A percentile compares a stretch with the other conserved stretches of the same genome.
Evolutionary conservation across 2,797 vertebrate species (phyloP).

Genomic region (Threskiornis aethiopicus): DNA sequence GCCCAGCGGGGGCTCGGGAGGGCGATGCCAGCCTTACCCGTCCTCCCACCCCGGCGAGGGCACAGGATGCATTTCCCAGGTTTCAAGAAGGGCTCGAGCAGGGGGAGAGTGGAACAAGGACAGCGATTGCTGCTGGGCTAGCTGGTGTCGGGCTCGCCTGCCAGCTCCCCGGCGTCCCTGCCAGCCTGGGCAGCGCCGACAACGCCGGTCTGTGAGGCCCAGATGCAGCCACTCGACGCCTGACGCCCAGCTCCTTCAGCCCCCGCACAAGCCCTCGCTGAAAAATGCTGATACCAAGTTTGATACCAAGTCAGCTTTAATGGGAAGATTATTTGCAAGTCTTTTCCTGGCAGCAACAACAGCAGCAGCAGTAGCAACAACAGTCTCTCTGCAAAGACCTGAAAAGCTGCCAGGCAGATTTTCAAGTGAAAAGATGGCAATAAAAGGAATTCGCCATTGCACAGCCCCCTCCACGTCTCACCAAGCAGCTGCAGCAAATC

Average conservation of each 20-base stretch:
- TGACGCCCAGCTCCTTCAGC: background rate
- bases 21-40: background rate
- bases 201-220: background rate
- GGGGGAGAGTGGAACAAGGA: background rate
- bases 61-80: background rate
- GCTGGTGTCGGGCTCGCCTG: background rate
- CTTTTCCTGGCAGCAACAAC: constrained; percentile 23
- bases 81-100: background rate
- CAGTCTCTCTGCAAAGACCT: constrained; percentile 2
- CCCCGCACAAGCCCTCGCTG: background rate
- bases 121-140: background rate
- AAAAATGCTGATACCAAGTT: background rate
- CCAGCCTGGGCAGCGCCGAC: background rate
- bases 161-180: background rate
- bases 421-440: constrained; percentile 41
- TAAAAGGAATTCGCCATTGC: background rate
- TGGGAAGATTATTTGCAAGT: constrained; percentile 14
- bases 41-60: background rate
- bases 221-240: constrained; percentile 12
- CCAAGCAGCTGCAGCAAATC: constrained; percentile 35
- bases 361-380: background rate
- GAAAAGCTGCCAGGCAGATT: constrained; percentile 58
- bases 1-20: no score
- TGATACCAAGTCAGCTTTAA: background rate
- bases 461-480: background rate